A percentile compares a stretch with the other conserved stretches of the same genome.
phyloP scores from a whole-genome alignment of 2,113 vertebrate genomes.

The Bagarius yarrelli region DNA sequence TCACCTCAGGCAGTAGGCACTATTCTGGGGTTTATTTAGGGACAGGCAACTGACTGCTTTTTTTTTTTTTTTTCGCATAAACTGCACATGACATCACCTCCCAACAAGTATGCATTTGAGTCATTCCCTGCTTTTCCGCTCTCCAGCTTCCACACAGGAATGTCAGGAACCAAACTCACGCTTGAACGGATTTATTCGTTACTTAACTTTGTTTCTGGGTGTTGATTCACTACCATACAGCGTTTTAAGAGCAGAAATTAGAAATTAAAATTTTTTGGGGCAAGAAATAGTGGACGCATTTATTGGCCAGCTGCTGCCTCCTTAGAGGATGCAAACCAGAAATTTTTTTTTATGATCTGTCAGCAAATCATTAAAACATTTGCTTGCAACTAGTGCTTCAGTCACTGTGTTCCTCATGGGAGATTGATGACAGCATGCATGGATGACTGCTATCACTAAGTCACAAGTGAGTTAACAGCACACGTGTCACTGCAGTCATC shows the following conservation, averaged over 20 bases:
- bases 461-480: conserved; percentile 41
- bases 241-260: background rate
- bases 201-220: background rate
- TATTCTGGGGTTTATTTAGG: conserved; percentile 45
- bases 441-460: conserved; percentile 52
- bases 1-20: conserved; percentile 32
- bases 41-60: conserved; percentile 69
- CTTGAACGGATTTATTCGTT: background rate
- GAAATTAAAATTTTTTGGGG: background rate
- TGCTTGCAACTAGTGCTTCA: conserved; percentile 47
- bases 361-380: conserved; percentile 68
- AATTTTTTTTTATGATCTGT: conserved; percentile 64
- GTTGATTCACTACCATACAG: background rate
- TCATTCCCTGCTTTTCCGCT: conserved; percentile 59
- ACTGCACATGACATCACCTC: conserved; percentile 71
- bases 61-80: conserved; percentile 65
- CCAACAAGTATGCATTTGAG: conserved; percentile 69
- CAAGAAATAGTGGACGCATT: conserved; percentile 1
- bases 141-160: conserved; percentile 21
- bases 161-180: conserved; percentile 3
- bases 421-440: conserved; percentile 60
- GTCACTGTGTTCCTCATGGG: conserved; percentile 58
- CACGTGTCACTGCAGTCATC: conserved; percentile 58
- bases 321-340: conserved; percentile 65
- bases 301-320: conserved; percentile 49